These are phyloP conservation scores for Rhinichthys klamathensis DNA, from an alignment of 2,113 vertebrate genomes.

Conservation along the genomic window DNA sequence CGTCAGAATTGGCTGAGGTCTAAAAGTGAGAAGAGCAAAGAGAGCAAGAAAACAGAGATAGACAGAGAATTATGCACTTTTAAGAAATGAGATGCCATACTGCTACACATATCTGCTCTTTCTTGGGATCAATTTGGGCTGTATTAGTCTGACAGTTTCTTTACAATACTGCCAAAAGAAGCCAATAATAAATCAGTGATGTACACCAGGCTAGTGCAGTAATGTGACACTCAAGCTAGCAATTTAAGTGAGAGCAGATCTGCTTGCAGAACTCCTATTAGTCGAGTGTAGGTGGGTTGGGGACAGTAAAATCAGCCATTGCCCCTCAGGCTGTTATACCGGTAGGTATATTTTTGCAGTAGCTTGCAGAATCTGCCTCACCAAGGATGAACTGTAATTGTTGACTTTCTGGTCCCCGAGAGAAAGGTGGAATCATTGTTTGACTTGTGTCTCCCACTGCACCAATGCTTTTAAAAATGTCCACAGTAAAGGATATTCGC, in stretches of 20 bases:
- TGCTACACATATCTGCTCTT: constrained; percentile 21
- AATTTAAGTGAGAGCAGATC: constrained; percentile 45
- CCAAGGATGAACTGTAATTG: constrained; percentile 25
- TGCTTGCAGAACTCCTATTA: constrained; percentile 38
- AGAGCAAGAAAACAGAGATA: constrained; percentile 8
- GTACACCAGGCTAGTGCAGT: constrained; percentile 12
- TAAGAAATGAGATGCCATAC: constrained; percentile 6
- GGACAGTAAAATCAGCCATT: constrained; percentile 23
- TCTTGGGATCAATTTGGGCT: constrained; percentile 25
- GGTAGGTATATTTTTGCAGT: constrained; percentile 33
- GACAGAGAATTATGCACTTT: background rate
- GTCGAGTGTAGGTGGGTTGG: constrained; percentile 22
- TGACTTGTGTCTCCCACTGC: constrained; percentile 26
- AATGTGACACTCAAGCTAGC: constrained; percentile 41
- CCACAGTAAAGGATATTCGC: background rate
- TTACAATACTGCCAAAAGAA: constrained; percentile 33
- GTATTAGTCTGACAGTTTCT: constrained; percentile 38
- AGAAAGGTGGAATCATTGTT: constrained; percentile 19
- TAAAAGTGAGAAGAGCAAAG: background rate
- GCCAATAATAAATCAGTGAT: constrained; percentile 38
- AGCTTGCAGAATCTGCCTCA: constrained; percentile 31
- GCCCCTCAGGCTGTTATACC: constrained; percentile 24
- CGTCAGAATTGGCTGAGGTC: background rate
- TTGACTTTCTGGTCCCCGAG: constrained; percentile 10
- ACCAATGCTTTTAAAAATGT: background rate